A percentile compares a stretch with the other conserved stretches of the same genome.
phyloP scores from a whole-genome alignment of 53 echinoderm and acorn worm species.

The Astropecten irregularis region DNA sequence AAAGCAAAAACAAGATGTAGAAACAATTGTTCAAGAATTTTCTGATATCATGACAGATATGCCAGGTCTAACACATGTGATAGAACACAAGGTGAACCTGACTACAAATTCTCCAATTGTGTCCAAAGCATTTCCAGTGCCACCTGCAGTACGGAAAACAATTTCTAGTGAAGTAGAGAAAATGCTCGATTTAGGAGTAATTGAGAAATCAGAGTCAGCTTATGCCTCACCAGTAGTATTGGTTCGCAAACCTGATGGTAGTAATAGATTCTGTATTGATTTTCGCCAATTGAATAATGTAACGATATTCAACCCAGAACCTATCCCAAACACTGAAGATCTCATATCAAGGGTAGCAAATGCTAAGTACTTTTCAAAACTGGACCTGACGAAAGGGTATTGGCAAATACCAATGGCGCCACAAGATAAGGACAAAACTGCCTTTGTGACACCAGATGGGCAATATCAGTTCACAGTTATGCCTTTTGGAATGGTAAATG shows the following conservation, averaged over 20 bases:
- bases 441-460: slow-evolving; percentile 43
- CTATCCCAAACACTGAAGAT: slow-evolving; percentile 5
- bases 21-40: not conserved
- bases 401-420: slow-evolving; percentile 29
- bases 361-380: slow-evolving; percentile 11
- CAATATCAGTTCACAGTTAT: slow-evolving; percentile 38
- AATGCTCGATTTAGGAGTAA: slow-evolving; percentile 33
- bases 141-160: slow-evolving; percentile 16
- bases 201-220: not conserved
- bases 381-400: slow-evolving; percentile 36
- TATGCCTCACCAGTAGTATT: slow-evolving; percentile 31
- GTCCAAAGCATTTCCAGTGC: slow-evolving; percentile 24
- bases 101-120: not conserved
- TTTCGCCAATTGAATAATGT: not conserved
- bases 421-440: slow-evolving; percentile 7
- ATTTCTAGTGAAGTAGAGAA: slow-evolving; percentile 15
- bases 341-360: slow-evolving; percentile 11
- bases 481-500: slow-evolving; percentile 66
- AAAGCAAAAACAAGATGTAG: not conserved
- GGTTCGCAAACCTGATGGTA: slow-evolving; percentile 29
- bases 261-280: slow-evolving; percentile 34
- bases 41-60: slow-evolving; percentile 3
- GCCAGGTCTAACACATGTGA: not conserved
- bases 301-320: slow-evolving; percentile 32
- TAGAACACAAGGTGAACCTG: not conserved